These are phyloP conservation scores for Sinonovacula constricta DNA, from an alignment of 1,140 invertebrate genomes.

Conservation along the genomic window DNA sequence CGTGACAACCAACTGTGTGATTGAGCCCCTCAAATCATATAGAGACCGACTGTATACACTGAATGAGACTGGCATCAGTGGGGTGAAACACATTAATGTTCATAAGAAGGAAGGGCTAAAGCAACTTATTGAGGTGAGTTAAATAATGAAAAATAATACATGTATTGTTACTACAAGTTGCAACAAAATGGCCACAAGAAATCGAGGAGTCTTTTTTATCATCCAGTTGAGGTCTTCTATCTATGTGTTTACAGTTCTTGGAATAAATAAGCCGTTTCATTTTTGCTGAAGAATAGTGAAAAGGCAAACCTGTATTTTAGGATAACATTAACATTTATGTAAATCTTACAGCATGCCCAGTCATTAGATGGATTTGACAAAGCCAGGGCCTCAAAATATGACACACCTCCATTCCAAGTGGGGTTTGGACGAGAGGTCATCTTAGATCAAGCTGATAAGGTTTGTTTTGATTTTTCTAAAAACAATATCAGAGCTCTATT, in stretches of 20 bases:
- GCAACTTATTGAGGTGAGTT: conserved; percentile 40
- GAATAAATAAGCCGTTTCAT: too few relatives aligned
- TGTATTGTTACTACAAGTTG: too few relatives aligned
- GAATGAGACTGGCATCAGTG: conserved; percentile 57
- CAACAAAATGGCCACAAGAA: too few relatives aligned
- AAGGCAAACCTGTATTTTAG: too few relatives aligned
- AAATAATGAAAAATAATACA: too few relatives aligned
- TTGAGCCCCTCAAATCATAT: conserved; percentile 62
- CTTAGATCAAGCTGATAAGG: conserved; percentile 58
- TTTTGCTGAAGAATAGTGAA: too few relatives aligned
- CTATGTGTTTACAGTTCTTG: too few relatives aligned
- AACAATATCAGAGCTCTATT: too few relatives aligned
- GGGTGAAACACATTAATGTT: conserved; percentile 57
- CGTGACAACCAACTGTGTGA: conserved; percentile 64
- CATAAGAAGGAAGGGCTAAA: conserved; percentile 40
- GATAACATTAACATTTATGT: too few relatives aligned
- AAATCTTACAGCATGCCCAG: conserved; percentile 41
- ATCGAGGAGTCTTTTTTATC: too few relatives aligned
- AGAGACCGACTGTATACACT: conserved; percentile 59
- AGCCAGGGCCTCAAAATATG: conserved; percentile 10
- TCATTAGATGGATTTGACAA: conserved; percentile 40
- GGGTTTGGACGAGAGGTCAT: conserved; percentile 63
- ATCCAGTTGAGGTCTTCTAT: too few relatives aligned
- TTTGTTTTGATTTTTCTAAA: too few relatives aligned
- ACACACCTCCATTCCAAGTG: conserved; percentile 37